Conservation (phyloP, 2,113 vertebrate genomes). For the Sturnira hondurensis region DNA sequence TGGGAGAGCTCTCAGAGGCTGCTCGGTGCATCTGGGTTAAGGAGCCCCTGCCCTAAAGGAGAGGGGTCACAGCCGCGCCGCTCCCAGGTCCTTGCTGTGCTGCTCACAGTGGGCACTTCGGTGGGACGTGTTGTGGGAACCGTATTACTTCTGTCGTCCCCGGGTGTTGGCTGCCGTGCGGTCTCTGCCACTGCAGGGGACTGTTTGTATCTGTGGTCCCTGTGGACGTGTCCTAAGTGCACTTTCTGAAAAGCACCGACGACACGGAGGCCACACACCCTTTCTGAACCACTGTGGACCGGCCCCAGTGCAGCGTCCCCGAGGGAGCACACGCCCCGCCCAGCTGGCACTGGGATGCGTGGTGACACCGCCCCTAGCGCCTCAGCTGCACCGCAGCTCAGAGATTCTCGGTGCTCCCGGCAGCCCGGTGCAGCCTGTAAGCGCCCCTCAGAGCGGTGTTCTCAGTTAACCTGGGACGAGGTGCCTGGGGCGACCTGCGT, state of each 20-base stretch:
- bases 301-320: not conserved
- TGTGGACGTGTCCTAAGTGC: not conserved
- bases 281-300: not conserved
- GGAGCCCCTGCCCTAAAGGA: not conserved
- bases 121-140: not conserved
- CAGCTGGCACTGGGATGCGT: too few relatives aligned
- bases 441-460: not conserved
- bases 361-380: too few relatives aligned
- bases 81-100: too few relatives aligned
- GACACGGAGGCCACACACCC: not conserved
- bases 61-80: not conserved
- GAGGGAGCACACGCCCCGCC: not conserved
- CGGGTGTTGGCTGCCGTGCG: too few relatives aligned
- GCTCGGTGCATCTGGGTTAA: too few relatives aligned
- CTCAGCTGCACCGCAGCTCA: too few relatives aligned
- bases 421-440: not conserved
- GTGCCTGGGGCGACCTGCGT: not conserved
- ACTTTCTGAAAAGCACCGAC: not conserved
- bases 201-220: not conserved
- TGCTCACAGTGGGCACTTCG: not conserved
- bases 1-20: too few relatives aligned
- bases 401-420: not conserved
- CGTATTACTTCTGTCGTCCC: fast-evolving
- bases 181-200: not conserved
- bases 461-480: not conserved